These are phyloP conservation scores for Eulithis prunata DNA, from an alignment of 2,888 invertebrate genomes.

Conservation along the genomic window DNA sequence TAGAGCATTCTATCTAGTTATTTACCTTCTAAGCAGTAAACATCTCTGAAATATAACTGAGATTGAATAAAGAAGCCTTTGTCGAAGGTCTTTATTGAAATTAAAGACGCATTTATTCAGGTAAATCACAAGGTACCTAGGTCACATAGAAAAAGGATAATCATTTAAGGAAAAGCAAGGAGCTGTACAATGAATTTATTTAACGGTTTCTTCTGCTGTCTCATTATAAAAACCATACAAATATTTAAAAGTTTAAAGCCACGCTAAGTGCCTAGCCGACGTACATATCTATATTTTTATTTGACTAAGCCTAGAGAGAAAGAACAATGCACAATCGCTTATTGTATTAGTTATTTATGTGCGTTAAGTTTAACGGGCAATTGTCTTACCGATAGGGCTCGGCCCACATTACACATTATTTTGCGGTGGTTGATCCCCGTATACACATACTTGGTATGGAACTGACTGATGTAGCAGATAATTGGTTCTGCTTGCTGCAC, in stretches of 20 bases:
- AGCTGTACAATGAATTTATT: too few species aligned
- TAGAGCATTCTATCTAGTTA: too few species aligned
- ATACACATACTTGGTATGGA: too few species aligned
- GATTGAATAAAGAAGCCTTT: neutral
- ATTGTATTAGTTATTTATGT: constrained; percentile 17
- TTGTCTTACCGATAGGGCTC: constrained; percentile 22
- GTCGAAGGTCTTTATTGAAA: too few species aligned
- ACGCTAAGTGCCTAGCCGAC: neutral
- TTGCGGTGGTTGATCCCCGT: too few species aligned
- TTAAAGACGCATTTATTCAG: too few species aligned
- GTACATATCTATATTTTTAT: constrained; percentile 15
- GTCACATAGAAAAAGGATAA: too few species aligned
- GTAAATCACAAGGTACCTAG: too few species aligned
- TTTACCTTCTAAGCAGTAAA: neutral
- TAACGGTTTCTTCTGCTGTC: too few species aligned
- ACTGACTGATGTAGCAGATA: too few species aligned
- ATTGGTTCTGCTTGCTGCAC: too few species aligned
- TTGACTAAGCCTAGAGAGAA: constrained; percentile 9
- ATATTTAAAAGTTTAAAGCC: neutral
- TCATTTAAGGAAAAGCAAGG: too few species aligned
- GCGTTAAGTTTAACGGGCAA: constrained; percentile 20
- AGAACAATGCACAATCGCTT: constrained; percentile 31
- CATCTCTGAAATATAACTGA: neutral
- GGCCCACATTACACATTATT: constrained; percentile 1
- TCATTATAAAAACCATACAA: neutral